Evolutionary conservation across 2,797 vertebrate genomes (phyloP).

Genomic region (Ptychadena robeensis): DNA sequence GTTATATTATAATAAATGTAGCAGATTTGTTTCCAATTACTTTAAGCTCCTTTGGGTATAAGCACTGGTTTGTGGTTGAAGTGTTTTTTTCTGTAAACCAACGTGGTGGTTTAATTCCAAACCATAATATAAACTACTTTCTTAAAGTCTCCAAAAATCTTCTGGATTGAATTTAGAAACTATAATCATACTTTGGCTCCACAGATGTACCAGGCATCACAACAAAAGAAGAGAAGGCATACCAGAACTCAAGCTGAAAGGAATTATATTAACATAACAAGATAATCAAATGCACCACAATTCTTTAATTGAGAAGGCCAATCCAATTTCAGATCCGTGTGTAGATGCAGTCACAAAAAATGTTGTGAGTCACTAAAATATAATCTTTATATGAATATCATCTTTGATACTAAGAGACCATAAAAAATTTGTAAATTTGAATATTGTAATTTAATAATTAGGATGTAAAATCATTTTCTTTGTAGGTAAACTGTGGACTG

Average conservation of each 20-base stretch:
- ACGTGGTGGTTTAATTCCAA: slow-evolving; percentile 38
- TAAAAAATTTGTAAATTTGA: no score
- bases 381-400: no score
- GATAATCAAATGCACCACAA: slow-evolving; percentile 42
- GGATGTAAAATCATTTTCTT: no score
- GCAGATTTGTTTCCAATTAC: slow-evolving; percentile 44
- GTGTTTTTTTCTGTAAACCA: slow-evolving; percentile 41
- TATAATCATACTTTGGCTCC: slow-evolving; percentile 32
- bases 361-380: no score
- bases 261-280: slow-evolving; percentile 34
- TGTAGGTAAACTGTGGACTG: no score
- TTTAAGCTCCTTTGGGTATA: slow-evolving; percentile 15
- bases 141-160: slow-evolving; percentile 18
- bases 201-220: slow-evolving; percentile 21
- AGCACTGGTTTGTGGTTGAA: slow-evolving; percentile 35
- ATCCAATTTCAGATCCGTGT: background rate
- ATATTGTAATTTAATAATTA: no score
- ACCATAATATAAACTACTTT: slow-evolving; percentile 49
- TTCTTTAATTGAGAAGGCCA: background rate
- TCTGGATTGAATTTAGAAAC: slow-evolving; percentile 45
- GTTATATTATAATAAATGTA: slow-evolving; percentile 31
- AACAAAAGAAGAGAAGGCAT: slow-evolving; percentile 32
- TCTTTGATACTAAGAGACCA: no score
- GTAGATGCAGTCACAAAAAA: no score
- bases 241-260: slow-evolving; percentile 32